These are phyloP conservation scores for Lithosia quadra DNA, from an alignment of 2,888 invertebrate species.

Conservation along the genomic window DNA sequence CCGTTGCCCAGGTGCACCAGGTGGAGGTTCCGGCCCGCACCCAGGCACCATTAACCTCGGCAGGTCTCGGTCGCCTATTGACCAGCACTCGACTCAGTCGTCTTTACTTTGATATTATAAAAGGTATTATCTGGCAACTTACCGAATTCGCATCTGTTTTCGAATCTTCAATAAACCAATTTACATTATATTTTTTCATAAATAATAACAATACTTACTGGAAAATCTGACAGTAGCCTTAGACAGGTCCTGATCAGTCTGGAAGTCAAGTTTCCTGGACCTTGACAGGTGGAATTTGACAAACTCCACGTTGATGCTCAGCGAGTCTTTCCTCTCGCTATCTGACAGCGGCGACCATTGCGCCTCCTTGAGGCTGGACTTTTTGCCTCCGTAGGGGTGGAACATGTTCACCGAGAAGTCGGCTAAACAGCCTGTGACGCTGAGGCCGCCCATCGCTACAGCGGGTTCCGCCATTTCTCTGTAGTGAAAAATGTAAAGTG, in stretches of 20 bases:
- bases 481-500: too few relatives aligned
- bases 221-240: slow-evolving; percentile 97
- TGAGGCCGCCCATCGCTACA: slow-evolving; percentile 93
- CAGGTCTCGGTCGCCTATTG: not conserved
- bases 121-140: too few relatives aligned
- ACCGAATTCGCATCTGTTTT: too few relatives aligned
- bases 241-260: slow-evolving; percentile 90
- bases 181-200: not conserved
- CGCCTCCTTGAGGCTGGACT: slow-evolving; percentile 89
- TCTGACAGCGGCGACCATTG: slow-evolving; percentile 96
- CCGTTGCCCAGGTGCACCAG: too few relatives aligned
- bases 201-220: slow-evolving; percentile 85
- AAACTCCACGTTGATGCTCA: slow-evolving; percentile 98
- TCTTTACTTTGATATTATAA: too few relatives aligned
- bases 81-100: too few relatives aligned
- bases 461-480: slow-evolving; percentile 88
- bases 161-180: not conserved
- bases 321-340: slow-evolving; percentile 97
- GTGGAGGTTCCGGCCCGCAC: too few relatives aligned
- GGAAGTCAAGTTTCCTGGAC: slow-evolving; percentile 95
- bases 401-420: slow-evolving; percentile 99
- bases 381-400: slow-evolving; percentile 98
- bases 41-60: too few relatives aligned
- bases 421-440: slow-evolving; percentile 98
- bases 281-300: slow-evolving; percentile 98